phyloP scores from a whole-genome alignment of 2,113 vertebrate species.

The Girardinichthys multiradiatus region DNA sequence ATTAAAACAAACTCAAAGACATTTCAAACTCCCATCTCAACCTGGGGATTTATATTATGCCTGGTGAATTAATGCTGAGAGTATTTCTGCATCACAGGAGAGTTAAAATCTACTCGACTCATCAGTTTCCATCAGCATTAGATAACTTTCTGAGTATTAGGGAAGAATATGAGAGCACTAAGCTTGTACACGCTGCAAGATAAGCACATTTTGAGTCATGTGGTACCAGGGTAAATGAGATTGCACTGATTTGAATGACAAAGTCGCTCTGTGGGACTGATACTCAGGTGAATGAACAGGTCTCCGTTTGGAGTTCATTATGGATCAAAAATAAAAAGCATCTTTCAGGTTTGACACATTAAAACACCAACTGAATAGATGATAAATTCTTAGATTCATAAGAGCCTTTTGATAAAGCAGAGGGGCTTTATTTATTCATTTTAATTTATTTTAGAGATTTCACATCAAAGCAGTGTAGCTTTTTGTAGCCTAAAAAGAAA shows the following conservation, averaged over 20 bases:
- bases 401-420: background rate
- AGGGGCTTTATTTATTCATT: background rate
- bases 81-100: background rate
- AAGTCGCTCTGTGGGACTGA: background rate
- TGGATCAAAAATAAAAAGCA: no score
- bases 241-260: background rate
- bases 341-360: no score
- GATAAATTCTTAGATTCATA: background rate
- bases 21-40: background rate
- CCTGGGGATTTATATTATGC: background rate
- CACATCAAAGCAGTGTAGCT: background rate
- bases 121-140: background rate
- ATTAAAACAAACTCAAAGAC: background rate
- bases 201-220: background rate
- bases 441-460: background rate
- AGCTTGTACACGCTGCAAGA: background rate
- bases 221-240: no score
- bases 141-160: background rate
- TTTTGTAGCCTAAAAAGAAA: background rate
- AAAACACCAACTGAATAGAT: no score
- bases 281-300: slow-evolving; percentile 2
- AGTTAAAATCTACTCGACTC: background rate
- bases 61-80: background rate
- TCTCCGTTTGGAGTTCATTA: no score
- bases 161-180: background rate